Evolutionary conservation across 2,888 invertebrate genomes (phyloP), one percentile per base, ranked within the genome.

Genomic region (Eumacrocentrus americanus): DNA sequence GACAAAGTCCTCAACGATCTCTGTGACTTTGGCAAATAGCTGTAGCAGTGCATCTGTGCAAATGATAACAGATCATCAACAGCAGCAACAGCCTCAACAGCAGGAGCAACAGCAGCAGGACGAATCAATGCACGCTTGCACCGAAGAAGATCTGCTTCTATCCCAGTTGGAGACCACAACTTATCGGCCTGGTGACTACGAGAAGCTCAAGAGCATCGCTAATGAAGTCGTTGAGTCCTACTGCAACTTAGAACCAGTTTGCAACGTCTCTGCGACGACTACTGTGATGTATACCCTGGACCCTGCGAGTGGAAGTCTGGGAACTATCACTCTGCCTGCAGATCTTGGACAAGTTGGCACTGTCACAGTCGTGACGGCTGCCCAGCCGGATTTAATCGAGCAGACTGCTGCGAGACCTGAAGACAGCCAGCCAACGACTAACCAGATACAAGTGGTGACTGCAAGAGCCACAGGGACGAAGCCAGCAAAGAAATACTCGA

Each of bases 201-300:
- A 93, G 75, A 92, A 92, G 75, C 83, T 93, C 61, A 92, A 92
- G 76, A 85, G 91, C 71, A 91, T 93, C 81, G 91, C 92, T 29
- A 89, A 89, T 70, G 93, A 93, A 76, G 89, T 92, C 23, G 90
- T 89, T 0, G 90, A 91, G 75, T 89, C 89, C 0, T 90, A 72
- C 87, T 90, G 78, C 87, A 91, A 70, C 88, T 86, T 81, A 87
- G 91, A 82, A 82, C 86, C 62, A 79, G 86, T 68, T 77, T 75
- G 77, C 64, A 78, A 75, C 54, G 76, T 76, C 0, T 70, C 76
- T 0, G 73, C 75, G 1, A 77, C 79, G 9, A 79, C 79, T 6
- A 79, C 79, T n/a, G 78, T 80, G n/a, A 80, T 81, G 77, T 80
- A 80, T 54, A 80, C 80, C 0, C 50, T 80, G 34, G 80, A 81